phyloP scores from a whole-genome alignment of 2,113 vertebrate genomes.

The Eidolon helvum region DNA sequence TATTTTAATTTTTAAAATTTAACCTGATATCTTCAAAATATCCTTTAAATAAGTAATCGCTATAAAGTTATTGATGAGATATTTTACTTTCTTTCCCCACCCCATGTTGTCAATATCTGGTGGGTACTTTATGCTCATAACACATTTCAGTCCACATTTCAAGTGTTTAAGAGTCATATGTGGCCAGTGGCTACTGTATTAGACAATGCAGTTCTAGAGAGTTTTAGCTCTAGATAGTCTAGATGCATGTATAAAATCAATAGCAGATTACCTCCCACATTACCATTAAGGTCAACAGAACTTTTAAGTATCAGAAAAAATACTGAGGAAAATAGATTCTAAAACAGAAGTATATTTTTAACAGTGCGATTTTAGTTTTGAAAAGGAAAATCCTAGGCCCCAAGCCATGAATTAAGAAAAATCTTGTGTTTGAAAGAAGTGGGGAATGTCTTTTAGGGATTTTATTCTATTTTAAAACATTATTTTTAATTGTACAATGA shows the following conservation, averaged over 20 bases:
- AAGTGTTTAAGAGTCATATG: background rate
- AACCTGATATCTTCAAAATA: background rate
- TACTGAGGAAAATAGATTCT: background rate
- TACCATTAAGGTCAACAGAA: background rate
- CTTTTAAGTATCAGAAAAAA: background rate
- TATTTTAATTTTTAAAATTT: constrained; percentile 11
- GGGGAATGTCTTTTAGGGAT: background rate
- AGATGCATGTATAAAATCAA: background rate
- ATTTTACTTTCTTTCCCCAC: background rate
- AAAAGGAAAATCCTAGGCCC: background rate
- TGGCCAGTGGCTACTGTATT: too few species aligned
- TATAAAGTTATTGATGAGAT: background rate
- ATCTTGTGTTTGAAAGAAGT: background rate
- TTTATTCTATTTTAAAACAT: background rate
- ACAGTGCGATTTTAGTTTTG: background rate
- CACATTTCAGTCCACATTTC: background rate
- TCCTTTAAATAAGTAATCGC: background rate
- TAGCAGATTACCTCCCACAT: background rate
- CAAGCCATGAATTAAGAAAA: background rate
- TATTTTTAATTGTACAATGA: constrained; percentile 1
- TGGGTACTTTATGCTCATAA: background rate
- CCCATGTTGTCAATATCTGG: background rate
- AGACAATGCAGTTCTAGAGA: background rate
- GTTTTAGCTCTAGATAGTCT: background rate
- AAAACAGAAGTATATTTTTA: background rate